Evolutionary conservation across 2,888 invertebrate genomes (phyloP), one percentile per base, ranked within the genome.

Genomic region (Macrosoma leucophasiata): DNA sequence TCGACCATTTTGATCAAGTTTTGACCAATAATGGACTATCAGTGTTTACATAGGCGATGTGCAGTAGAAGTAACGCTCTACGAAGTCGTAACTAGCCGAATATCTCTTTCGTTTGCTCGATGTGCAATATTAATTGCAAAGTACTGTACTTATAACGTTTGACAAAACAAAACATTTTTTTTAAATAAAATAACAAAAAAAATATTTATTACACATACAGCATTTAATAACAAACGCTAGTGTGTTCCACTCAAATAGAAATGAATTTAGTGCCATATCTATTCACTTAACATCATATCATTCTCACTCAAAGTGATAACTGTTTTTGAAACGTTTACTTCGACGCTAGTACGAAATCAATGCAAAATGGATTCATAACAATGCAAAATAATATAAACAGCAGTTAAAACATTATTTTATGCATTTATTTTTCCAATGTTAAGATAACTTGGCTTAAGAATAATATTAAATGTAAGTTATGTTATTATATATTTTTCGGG

Each of bases 391-490:
- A 42, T 41, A 41, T 38, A 26, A 33, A 33, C 26, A 30, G 40
- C 29, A 29, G 33, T 32, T 36, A 33, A 48, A 45, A 45, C 35
- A 43, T 49, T 45, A 41, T 39, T 36, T 58, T 65, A 62, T 73
- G 78, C 79, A 79, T 81, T 79, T 81, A 78, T 72, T 70, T 69
- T 66, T 63, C 60, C 56, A 62, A 62, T 62, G 58, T 56, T 61
- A 64, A 51, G 56, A 50, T 67, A 62, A 57, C 50, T 55, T 50
- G 61, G 58, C 48, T 64, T 70, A 64, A 69, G 61, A 58, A 55
- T 57, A 41, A 28, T 41, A 36, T 20, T 20, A 20, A 34, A 27
- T 58, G 45, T 71, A 59, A 60, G 56, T 50, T 62, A 67, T 56
- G 55, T 43, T 52, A 44, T 44, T 50, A 54, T 56, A 58, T 54